Conservation (phyloP, 2,113 vertebrate genomes). For the Ariopsis seemanni region DNA sequence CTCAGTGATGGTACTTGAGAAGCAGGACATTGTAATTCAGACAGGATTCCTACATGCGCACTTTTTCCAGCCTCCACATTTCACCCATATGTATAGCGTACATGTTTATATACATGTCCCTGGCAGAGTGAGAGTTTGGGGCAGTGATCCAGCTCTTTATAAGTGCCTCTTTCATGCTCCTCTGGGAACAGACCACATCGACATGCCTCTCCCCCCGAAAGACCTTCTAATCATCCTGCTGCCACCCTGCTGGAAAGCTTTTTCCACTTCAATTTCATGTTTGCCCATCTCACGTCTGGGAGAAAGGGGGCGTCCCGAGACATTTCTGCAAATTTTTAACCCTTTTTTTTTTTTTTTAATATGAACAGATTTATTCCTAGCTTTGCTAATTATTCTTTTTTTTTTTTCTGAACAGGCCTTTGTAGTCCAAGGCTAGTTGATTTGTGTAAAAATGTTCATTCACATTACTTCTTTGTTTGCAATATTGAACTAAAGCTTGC, state of each 20-base stretch:
- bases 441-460: neutral
- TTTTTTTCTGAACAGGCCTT: neutral
- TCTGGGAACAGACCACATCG: constrained; percentile 61
- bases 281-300: constrained; percentile 64
- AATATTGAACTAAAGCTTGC: neutral
- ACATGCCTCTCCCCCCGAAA: constrained; percentile 45
- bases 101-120: constrained; percentile 2
- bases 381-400: neutral
- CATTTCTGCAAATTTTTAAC: constrained; percentile 57
- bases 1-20: neutral
- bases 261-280: constrained; percentile 78
- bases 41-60: neutral
- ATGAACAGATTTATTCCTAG: neutral
- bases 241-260: constrained; percentile 72
- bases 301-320: constrained; percentile 55
- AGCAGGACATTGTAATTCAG: neutral
- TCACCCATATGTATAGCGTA: neutral
- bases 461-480: neutral
- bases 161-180: constrained; percentile 69
- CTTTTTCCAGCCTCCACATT: neutral
- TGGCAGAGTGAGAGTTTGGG: constrained; percentile 61
- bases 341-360: constrained; percentile 51
- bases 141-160: constrained; percentile 73
- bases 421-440: neutral
- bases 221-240: constrained; percentile 66